Percentiles rank a stretch among this genome's conserved stretches.
Conservation (phyloP, 2,888 invertebrate genomes). For the Tortricodes alternella region DNA sequence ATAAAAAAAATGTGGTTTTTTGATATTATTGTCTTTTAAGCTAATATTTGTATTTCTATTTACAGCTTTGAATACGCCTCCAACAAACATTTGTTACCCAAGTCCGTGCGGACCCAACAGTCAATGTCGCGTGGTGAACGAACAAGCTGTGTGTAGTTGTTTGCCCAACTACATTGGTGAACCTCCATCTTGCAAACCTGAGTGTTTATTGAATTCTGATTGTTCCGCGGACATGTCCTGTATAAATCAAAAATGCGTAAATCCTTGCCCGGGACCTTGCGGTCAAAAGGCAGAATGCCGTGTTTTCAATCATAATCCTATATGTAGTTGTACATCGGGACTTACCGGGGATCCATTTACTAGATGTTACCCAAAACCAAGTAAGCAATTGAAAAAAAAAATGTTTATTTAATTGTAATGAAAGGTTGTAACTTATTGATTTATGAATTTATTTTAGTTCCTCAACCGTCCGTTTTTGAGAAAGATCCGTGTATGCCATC, state of each 20-base stretch:
- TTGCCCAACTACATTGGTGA: slow-evolving; percentile 85
- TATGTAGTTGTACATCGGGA: slow-evolving; percentile 85
- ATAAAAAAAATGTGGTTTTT: too few relatives aligned
- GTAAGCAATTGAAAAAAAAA: too few relatives aligned
- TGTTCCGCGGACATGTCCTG: slow-evolving; percentile 85
- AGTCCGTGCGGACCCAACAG: slow-evolving; percentile 85
- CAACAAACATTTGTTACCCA: slow-evolving; percentile 78
- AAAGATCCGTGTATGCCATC: slow-evolving; percentile 86
- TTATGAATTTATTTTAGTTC: slow-evolving; percentile 54
- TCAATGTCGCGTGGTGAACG: slow-evolving; percentile 81
- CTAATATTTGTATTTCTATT: too few relatives aligned
- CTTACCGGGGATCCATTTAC: slow-evolving; percentile 86
- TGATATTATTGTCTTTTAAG: too few relatives aligned
- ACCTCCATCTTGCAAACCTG: slow-evolving; percentile 86
- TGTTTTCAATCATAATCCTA: slow-evolving; percentile 87
- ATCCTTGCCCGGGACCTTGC: slow-evolving; percentile 88
- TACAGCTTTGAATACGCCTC: slow-evolving; percentile 67
- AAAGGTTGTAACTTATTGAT: too few relatives aligned
- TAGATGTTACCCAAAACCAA: slow-evolving; percentile 83
- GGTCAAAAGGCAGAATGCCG: slow-evolving; percentile 87
- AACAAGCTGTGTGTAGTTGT: slow-evolving; percentile 87
- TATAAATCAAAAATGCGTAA: slow-evolving; percentile 86
- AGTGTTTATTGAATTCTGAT: slow-evolving; percentile 86
- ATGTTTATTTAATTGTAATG: too few relatives aligned
- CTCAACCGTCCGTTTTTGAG: slow-evolving; percentile 64